Evolutionary conservation across 2,113 vertebrate genomes (phyloP).

Genomic region (Rhadina sibilatrix): DNA sequence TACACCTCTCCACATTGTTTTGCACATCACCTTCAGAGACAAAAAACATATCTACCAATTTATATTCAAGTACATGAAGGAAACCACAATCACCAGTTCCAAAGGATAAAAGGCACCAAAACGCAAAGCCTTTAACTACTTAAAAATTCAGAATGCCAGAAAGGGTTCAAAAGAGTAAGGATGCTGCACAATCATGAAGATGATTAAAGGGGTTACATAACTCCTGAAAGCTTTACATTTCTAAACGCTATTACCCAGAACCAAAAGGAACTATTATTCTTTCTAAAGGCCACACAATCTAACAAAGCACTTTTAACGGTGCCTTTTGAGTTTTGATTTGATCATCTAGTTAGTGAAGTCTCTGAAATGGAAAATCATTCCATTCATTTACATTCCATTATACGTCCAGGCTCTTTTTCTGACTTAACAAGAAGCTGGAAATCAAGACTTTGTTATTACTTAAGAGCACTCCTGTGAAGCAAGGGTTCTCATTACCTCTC

Average conservation of each 20-base stretch:
- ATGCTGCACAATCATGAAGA: background rate
- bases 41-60: background rate
- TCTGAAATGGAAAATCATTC: background rate
- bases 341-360: background rate
- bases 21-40: background rate
- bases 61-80: background rate
- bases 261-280: background rate
- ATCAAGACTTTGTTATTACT: background rate
- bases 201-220: background rate
- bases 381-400: background rate
- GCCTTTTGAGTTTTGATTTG: background rate
- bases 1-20: background rate
- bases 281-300: background rate
- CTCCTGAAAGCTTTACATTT: background rate
- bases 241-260: background rate
- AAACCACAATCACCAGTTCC: background rate
- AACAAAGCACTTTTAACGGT: background rate
- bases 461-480: background rate
- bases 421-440: background rate
- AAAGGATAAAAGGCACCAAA: background rate
- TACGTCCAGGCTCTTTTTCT: background rate
- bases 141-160: background rate
- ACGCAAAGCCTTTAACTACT: background rate
- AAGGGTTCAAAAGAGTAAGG: background rate
- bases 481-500: rapidly evolving